These are phyloP conservation scores for Protonemura montana DNA, from an alignment of 2,888 invertebrate genomes.

Conservation along the genomic window DNA sequence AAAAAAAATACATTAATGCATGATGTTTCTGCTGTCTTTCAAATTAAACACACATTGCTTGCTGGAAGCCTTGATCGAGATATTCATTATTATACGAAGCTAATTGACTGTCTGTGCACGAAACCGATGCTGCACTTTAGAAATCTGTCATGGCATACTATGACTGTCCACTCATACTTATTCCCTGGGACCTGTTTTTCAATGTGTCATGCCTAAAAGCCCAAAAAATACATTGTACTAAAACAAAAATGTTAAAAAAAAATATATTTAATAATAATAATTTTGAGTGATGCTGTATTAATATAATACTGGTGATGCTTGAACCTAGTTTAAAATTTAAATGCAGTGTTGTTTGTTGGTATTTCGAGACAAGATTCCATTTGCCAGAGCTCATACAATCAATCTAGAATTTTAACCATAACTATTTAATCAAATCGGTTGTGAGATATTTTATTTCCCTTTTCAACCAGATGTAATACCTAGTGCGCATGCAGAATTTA, in stretches of 20 bases:
- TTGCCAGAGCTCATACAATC: conserved; percentile 27
- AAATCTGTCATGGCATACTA: not conserved
- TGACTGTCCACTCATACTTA: conserved; percentile 12
- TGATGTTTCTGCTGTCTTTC: not conserved
- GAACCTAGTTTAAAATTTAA: not conserved
- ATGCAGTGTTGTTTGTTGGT: not conserved
- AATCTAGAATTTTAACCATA: conserved; percentile 18
- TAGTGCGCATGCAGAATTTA: not conserved
- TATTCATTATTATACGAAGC: not conserved
- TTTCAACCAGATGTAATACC: not conserved
- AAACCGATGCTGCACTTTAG: not conserved
- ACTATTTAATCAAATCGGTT: conserved; percentile 32
- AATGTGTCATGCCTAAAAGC: conserved; percentile 9
- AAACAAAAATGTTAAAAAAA: conserved; percentile 7
- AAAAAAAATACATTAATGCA: not conserved
- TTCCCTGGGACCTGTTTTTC: not conserved
- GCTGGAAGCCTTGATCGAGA: not conserved
- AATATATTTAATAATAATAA: not conserved
- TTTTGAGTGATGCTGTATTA: not conserved
- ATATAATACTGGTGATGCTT: not conserved
- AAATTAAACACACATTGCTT: not conserved
- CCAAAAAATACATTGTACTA: conserved; percentile 7
- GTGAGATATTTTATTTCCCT: conserved; percentile 21
- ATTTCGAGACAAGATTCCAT: conserved; percentile 1
- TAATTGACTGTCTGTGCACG: not conserved